Conservation (phyloP, 2,113 vertebrate genomes). For the Tiliqua scincoides region DNA sequence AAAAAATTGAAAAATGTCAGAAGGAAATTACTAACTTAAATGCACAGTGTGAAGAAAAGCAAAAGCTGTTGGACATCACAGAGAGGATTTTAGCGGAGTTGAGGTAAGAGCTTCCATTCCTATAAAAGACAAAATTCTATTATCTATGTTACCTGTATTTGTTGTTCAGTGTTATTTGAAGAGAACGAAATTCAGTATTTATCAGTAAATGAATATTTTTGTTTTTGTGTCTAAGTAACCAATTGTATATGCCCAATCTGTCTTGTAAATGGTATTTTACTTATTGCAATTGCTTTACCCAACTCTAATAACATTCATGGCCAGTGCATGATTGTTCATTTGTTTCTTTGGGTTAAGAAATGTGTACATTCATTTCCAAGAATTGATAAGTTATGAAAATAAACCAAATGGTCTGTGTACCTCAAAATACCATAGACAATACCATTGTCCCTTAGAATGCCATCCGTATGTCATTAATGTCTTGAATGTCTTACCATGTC, state of each 20-base stretch:
- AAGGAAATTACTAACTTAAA: conserved; percentile 49
- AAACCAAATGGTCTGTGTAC: conserved; percentile 29
- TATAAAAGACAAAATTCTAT: neutral
- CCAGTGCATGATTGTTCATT: conserved; percentile 10
- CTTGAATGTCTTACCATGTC: no score
- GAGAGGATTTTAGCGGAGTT: conserved; percentile 12
- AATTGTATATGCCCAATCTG: neutral
- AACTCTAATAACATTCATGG: conserved; percentile 34
- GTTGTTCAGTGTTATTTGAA: neutral
- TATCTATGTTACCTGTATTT: no score
- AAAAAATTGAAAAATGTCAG: conserved; percentile 56
- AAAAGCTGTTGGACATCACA: conserved; percentile 8
- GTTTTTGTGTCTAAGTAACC: neutral
- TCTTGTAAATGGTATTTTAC: conserved; percentile 21
- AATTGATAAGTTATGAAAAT: conserved; percentile 45
- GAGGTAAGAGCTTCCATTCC: neutral
- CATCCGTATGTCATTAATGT: neutral
- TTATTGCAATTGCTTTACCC: conserved; percentile 3
- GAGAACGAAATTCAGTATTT: neutral
- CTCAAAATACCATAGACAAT: conserved; percentile 33
- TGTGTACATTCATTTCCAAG: conserved; percentile 28
- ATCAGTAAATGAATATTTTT: neutral
- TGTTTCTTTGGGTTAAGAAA: conserved; percentile 43
- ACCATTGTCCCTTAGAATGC: neutral
- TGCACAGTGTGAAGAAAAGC: conserved; percentile 17